A percentile compares a stretch with the other conserved stretches of the same genome.
Evolutionary conservation across 2,888 invertebrate genomes (phyloP).

Genomic region (Lysandra bellargus): DNA sequence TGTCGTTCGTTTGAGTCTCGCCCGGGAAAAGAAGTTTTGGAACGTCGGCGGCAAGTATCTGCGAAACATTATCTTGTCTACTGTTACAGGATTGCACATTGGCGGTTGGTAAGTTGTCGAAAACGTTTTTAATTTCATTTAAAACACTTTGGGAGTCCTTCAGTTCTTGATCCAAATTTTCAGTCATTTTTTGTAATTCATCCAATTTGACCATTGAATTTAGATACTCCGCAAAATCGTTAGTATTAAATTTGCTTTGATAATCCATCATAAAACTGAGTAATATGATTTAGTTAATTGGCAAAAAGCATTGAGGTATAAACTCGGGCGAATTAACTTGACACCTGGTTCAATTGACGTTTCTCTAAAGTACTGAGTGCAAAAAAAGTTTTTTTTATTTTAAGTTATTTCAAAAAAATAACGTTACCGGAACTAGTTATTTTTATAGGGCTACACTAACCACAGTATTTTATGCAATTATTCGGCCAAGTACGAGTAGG

Average conservation of each 20-base stretch:
- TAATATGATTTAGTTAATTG: neutral
- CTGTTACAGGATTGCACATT: constrained; percentile 41
- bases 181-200: constrained; percentile 63
- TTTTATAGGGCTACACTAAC: too few relatives aligned
- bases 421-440: too few relatives aligned
- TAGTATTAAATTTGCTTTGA: constrained; percentile 47
- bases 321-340: too few relatives aligned
- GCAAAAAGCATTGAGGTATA: neutral
- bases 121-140: constrained; percentile 61
- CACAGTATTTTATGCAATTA: too few relatives aligned
- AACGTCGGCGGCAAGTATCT: constrained; percentile 55
- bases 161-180: constrained; percentile 59
- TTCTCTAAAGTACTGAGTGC: too few relatives aligned
- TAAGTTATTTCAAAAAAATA: too few relatives aligned
- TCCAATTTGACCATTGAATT: constrained; percentile 59
- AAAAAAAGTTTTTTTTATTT: too few relatives aligned
- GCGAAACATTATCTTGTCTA: constrained; percentile 56
- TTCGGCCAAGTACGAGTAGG: too few relatives aligned
- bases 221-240: constrained; percentile 56
- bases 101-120: constrained; percentile 51
- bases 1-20: constrained; percentile 54
- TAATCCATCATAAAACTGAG: constrained; percentile 35
- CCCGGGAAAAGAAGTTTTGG: constrained; percentile 62
- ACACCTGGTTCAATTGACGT: too few relatives aligned
- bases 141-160: constrained; percentile 63